These are phyloP conservation scores for Ophraella communa DNA, from an alignment of 2,888 invertebrate species.

Conservation along the genomic window DNA sequence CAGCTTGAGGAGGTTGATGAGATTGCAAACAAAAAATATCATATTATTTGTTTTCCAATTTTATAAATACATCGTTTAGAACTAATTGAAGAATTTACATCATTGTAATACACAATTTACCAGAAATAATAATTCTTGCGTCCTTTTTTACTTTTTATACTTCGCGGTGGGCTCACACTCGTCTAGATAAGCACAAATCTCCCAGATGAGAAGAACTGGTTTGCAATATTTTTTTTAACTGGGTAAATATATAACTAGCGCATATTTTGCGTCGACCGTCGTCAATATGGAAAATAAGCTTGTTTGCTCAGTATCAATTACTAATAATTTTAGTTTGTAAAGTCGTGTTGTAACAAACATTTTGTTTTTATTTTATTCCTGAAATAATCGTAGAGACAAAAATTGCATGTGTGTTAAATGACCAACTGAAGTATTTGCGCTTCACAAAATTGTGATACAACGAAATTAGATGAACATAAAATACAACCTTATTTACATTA, in stretches of 20 bases:
- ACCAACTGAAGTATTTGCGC: not conserved
- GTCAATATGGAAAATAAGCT: constrained; percentile 28
- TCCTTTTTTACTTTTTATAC: constrained; percentile 46
- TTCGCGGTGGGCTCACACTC: constrained; percentile 48
- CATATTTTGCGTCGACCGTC: constrained; percentile 45
- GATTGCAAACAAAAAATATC: not conserved
- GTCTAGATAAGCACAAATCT: constrained; percentile 44
- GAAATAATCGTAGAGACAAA: not conserved
- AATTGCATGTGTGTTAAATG: not conserved
- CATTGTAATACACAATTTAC: not conserved
- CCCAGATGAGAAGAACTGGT: constrained; percentile 46
- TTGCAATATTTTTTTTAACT: constrained; percentile 39
- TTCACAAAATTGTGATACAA: not conserved
- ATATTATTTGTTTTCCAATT: not conserved
- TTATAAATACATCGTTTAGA: not conserved
- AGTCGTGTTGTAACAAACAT: not conserved
- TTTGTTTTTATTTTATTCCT: not conserved
- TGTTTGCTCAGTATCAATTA: constrained; percentile 22
- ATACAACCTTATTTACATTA: no score
- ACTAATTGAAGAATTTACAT: not conserved
- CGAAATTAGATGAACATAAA: no score
- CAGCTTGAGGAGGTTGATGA: no score
- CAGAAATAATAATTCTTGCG: constrained; percentile 43
- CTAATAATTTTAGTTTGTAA: constrained; percentile 20
- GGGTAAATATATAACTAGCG: constrained; percentile 19